Evolutionary conservation across 1,140 invertebrate genomes (phyloP).

Genomic region (Manduca sexta): DNA sequence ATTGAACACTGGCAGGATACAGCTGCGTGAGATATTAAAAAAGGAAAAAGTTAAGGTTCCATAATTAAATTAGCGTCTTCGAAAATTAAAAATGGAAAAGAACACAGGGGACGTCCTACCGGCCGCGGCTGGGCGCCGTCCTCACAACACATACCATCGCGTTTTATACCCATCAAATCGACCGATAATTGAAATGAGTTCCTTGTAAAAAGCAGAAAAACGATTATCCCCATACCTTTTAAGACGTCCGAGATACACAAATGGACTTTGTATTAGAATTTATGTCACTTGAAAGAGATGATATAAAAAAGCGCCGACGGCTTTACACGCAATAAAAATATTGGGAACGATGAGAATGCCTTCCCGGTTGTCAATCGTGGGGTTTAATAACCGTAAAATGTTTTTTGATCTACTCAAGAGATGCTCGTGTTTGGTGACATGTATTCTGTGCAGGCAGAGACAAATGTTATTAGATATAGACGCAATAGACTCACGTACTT

Average conservation of each 20-base stretch:
- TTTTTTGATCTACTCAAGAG: constrained; percentile 56
- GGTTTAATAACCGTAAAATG: constrained; percentile 71
- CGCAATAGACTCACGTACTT: constrained; percentile 6
- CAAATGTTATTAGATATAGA: constrained; percentile 6
- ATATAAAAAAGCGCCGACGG: constrained; percentile 69
- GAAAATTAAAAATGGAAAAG: constrained; percentile 47
- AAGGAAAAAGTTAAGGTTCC: constrained; percentile 37
- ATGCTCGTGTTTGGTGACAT: constrained; percentile 4
- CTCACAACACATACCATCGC: constrained; percentile 53
- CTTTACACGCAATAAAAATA: constrained; percentile 72
- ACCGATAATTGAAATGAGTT: constrained; percentile 71
- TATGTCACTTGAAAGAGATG: constrained; percentile 71
- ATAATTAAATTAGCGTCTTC: constrained; percentile 69
- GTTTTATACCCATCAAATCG: constrained; percentile 66
- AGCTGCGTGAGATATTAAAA: constrained; percentile 47
- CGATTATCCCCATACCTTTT: constrained; percentile 70
- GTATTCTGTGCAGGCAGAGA: background rate
- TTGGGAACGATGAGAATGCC: constrained; percentile 61
- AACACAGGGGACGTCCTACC: constrained; percentile 39
- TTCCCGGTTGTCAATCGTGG: constrained; percentile 67
- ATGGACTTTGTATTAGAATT: constrained; percentile 73
- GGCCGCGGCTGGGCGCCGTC: constrained; percentile 54
- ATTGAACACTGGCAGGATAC: constrained; percentile 47
- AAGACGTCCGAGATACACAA: constrained; percentile 71
- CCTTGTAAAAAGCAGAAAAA: constrained; percentile 71